A percentile compares a stretch with the other conserved stretches of the same genome.
These are phyloP conservation scores for Labeo rohita DNA, from an alignment of 2,113 vertebrate species.

Conservation along the genomic window DNA sequence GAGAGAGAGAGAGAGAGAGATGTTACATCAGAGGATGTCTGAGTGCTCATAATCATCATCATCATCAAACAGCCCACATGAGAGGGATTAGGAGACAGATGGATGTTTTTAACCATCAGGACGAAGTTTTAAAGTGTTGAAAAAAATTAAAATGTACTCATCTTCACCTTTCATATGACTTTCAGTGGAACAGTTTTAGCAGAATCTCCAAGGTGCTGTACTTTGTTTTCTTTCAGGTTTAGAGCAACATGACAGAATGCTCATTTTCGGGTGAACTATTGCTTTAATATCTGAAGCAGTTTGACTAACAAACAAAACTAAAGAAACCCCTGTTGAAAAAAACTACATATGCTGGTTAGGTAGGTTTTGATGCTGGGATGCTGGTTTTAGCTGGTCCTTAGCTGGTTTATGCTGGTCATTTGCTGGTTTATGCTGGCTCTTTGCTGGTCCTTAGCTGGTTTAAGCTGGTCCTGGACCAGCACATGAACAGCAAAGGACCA, in stretches of 20 bases:
- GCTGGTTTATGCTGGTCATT: too few relatives aligned
- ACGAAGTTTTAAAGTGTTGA: background rate
- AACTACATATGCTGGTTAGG: too few relatives aligned
- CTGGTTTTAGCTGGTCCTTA: too few relatives aligned
- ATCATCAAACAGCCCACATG: background rate
- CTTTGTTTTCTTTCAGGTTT: background rate
- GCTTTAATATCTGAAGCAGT: background rate
- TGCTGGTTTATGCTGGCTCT: too few relatives aligned
- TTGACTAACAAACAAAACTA: background rate
- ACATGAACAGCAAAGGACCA: too few relatives aligned
- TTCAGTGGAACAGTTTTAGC: background rate
- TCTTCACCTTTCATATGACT: background rate
- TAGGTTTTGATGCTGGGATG: too few relatives aligned
- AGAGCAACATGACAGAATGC: background rate
- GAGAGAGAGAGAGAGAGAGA: background rate
- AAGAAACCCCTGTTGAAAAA: background rate
- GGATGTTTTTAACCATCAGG: background rate
- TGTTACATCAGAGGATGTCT: background rate
- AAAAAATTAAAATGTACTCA: background rate
- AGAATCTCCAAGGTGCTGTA: background rate
- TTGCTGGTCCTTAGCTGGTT: too few relatives aligned
- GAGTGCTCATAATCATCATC: background rate
- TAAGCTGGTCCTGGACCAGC: too few relatives aligned
- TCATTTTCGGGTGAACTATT: background rate
- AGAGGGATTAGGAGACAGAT: background rate